Percentiles rank a stretch among this genome's conserved stretches.
Evolutionary conservation across 64 coral and sea anemone genomes (phyloP).

Genomic region (Pocillopora damicornis): DNA sequence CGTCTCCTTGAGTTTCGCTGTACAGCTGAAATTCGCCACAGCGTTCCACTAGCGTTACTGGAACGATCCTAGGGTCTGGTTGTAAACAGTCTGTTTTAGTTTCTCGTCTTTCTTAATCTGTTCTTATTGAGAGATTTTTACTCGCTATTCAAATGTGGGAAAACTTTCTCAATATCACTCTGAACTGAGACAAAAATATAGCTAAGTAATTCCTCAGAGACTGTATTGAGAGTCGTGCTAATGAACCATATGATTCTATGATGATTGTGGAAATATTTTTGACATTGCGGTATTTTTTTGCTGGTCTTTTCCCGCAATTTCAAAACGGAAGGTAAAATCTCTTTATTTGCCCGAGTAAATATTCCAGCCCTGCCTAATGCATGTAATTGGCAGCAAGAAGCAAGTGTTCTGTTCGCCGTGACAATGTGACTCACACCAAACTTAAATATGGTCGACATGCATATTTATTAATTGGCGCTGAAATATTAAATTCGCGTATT

Average conservation of each 20-base stretch:
- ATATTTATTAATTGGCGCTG: constrained; percentile 10
- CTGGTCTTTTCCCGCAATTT: background rate
- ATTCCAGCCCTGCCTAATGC: background rate
- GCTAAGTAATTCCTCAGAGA: background rate
- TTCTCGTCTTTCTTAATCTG: background rate
- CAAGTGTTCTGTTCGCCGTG: background rate
- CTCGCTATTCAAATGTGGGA: background rate
- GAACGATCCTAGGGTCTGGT: too few species aligned
- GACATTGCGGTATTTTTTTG: background rate
- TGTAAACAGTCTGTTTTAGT: background rate
- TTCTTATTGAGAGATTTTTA: constrained; percentile 12
- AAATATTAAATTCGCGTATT: background rate
- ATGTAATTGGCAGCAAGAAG: background rate
- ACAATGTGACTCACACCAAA: background rate
- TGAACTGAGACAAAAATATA: background rate
- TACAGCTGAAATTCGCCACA: background rate
- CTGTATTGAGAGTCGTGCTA: background rate
- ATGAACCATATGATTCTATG: background rate
- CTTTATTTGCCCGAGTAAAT: background rate
- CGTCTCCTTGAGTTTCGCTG: background rate
- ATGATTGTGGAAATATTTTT: background rate
- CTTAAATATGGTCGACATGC: background rate
- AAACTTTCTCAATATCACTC: background rate
- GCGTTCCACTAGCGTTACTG: background rate
- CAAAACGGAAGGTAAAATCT: background rate